phyloP scores from a whole-genome alignment of 2,888 invertebrate species.

The Craniophora ligustri region DNA sequence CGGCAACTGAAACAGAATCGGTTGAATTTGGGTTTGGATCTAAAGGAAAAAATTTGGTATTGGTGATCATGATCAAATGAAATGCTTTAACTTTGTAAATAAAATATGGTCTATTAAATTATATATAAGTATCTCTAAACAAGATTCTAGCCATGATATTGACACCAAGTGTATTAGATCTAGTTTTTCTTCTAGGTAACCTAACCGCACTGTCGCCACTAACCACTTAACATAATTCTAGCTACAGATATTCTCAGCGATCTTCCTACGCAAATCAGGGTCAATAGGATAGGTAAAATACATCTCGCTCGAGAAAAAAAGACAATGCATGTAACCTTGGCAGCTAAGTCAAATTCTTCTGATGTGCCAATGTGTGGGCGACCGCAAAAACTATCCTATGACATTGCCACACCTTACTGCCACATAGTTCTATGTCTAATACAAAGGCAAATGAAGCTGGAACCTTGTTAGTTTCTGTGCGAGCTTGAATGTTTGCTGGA shows the following conservation, averaged over 20 bases:
- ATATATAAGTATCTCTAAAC: too few species aligned
- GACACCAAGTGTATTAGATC: constrained; percentile 17
- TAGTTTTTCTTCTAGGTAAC: constrained; percentile 16
- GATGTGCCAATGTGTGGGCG: constrained; percentile 82
- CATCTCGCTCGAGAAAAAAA: constrained; percentile 72
- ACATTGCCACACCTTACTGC: constrained; percentile 72
- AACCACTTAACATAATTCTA: constrained; percentile 57
- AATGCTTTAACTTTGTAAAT: too few species aligned
- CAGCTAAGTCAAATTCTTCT: constrained; percentile 86
- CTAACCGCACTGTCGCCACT: constrained; percentile 35
- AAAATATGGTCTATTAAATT: too few species aligned
- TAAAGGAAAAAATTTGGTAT: too few species aligned
- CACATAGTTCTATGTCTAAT: constrained; percentile 70
- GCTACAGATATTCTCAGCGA: too few species aligned
- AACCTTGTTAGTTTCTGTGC: constrained; percentile 70
- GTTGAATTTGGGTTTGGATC: too few species aligned
- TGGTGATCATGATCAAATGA: too few species aligned
- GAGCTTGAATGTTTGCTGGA: constrained; percentile 79
- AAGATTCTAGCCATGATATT: not conserved
- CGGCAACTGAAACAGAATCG: too few species aligned
- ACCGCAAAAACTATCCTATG: constrained; percentile 87
- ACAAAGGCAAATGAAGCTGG: constrained; percentile 52
- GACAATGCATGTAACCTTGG: constrained; percentile 85
- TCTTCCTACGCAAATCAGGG: constrained; percentile 64
- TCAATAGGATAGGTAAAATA: constrained; percentile 70